A percentile compares a stretch with the other conserved stretches of the same genome.
phyloP scores from a whole-genome alignment of 2,888 invertebrate genomes.

The Xestia xanthographa region DNA sequence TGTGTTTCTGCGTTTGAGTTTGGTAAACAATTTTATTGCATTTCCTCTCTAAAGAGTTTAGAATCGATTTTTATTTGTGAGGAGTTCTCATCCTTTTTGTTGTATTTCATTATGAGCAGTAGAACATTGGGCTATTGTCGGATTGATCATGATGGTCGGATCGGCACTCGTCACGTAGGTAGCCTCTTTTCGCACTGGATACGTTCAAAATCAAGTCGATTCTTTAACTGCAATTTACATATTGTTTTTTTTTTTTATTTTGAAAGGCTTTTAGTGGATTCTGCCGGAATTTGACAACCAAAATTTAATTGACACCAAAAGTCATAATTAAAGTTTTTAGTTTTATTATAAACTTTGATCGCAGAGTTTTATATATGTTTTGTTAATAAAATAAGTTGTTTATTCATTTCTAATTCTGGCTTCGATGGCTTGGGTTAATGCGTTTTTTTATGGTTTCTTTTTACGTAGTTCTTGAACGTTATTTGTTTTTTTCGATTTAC shows the following conservation, averaged over 20 bases:
- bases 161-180: constrained; percentile 53
- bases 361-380: constrained; percentile 12
- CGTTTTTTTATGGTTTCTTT: constrained; percentile 10
- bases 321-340: not conserved
- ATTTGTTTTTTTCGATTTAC: not conserved
- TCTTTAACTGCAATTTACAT: constrained; percentile 37
- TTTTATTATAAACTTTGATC: constrained; percentile 8
- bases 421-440: constrained; percentile 15
- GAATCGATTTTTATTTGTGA: constrained; percentile 29
- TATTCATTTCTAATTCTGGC: constrained; percentile 14
- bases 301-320: constrained; percentile 5
- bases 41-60: constrained; percentile 22
- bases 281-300: not conserved
- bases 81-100: constrained; percentile 46
- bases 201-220: constrained; percentile 41
- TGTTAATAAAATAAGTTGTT: constrained; percentile 27
- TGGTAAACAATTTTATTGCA: constrained; percentile 26
- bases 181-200: constrained; percentile 45
- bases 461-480: not conserved
- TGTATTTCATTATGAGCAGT: constrained; percentile 25
- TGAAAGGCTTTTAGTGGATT: not conserved
- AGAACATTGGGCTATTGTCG: constrained; percentile 55
- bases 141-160: not conserved
- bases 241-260: not conserved
- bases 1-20: constrained; percentile 19